phyloP scores from a whole-genome alignment of 37 sponge, comb jelly and placozoan genomes.

The Ianthella basta region DNA sequence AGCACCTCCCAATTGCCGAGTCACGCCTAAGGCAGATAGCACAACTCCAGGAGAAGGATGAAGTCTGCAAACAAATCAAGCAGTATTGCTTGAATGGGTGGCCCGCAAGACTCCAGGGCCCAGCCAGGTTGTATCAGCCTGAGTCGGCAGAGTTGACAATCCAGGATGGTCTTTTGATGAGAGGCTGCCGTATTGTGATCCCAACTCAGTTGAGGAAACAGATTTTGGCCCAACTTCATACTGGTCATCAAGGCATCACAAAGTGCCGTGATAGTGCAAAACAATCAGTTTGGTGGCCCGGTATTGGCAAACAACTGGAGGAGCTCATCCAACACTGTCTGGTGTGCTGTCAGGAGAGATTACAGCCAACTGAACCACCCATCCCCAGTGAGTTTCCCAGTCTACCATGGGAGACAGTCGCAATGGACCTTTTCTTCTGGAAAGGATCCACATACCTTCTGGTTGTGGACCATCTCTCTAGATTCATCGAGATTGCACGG shows the following conservation, averaged over 20 bases:
- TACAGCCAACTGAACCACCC: slow-evolving; percentile 29
- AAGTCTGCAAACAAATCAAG: slow-evolving; percentile 23
- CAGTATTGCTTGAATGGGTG: slow-evolving; percentile 38
- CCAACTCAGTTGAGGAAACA: slow-evolving; percentile 20
- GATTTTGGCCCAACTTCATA: slow-evolving; percentile 33
- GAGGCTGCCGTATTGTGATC: slow-evolving; percentile 33
- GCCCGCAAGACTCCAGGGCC: slow-evolving; percentile 34
- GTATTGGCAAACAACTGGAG: slow-evolving; percentile 34
- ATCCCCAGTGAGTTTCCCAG: slow-evolving; percentile 34
- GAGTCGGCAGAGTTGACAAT: slow-evolving; percentile 30
- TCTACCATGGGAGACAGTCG: slow-evolving; percentile 52
- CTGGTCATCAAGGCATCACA: slow-evolving; percentile 40
- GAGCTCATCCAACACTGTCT: slow-evolving; percentile 31
- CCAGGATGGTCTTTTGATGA: slow-evolving; percentile 22
- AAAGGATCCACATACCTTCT: slow-evolving; percentile 35
- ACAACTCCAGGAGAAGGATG: slow-evolving; percentile 43
- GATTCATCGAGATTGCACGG: slow-evolving; percentile 41
- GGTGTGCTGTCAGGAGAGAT: slow-evolving; percentile 24
- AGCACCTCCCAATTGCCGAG: background rate
- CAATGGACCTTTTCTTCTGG: slow-evolving; percentile 47
- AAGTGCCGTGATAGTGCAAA: slow-evolving; percentile 45
- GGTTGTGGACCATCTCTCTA: slow-evolving; percentile 51
- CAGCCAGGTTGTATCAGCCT: slow-evolving; percentile 3
- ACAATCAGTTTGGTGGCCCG: slow-evolving; percentile 56
- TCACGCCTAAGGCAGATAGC: background rate